These are phyloP conservation scores for Hirudo medicinalis DNA, from an alignment of 1,140 invertebrate genomes.

Conservation along the genomic window DNA sequence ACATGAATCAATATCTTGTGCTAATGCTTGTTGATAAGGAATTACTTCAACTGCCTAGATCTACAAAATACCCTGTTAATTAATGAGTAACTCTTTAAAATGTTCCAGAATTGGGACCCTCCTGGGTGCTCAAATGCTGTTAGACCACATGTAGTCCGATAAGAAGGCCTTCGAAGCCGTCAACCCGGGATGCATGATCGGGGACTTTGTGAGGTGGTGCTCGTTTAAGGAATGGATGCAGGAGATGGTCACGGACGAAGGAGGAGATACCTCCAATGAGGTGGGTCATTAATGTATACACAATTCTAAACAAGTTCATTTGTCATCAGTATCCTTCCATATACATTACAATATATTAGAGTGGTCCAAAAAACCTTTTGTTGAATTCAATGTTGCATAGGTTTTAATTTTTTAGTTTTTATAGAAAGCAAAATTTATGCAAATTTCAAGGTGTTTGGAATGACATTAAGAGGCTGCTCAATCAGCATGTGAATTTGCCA, in stretches of 20 bases:
- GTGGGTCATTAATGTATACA: no score
- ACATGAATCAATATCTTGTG: neutral
- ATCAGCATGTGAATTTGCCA: no score
- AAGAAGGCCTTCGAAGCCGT: constrained; percentile 99
- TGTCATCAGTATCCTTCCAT: neutral
- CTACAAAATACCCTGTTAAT: no score
- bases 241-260: constrained; percentile 30
- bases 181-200: constrained; percentile 73
- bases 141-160: constrained; percentile 80
- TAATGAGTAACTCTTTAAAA: neutral
- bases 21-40: no score
- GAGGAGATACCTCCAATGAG: constrained; percentile 25
- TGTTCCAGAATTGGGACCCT: constrained; percentile 60
- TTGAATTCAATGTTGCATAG: no score
- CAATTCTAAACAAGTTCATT: neutral
- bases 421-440: no score
- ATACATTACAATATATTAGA: no score
- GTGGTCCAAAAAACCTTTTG: no score
- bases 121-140: constrained; percentile 79
- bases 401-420: no score
- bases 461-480: no score
- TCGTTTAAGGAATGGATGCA: constrained; percentile 77
- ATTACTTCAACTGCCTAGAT: no score
- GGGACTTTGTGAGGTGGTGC: constrained; percentile 96
- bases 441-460: no score